Base-by-base conservation (phyloP, 2,888 invertebrate genomes). In the Leptinotarsa haldemani region DNA sequence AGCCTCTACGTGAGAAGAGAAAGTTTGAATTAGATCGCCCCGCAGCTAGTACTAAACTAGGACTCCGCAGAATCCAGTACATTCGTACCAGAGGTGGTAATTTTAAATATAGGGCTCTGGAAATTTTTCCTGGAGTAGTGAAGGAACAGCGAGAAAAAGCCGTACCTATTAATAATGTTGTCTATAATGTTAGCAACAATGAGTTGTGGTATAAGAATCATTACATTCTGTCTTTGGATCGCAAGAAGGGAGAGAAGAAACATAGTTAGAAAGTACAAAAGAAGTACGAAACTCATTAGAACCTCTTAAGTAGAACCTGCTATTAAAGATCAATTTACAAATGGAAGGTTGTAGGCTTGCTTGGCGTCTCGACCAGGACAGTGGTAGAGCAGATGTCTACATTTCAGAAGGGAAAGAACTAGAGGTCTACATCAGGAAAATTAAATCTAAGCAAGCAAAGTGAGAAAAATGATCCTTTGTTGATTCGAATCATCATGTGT, bases 21-120 rank as follows among this genome's bases (percentile, higher is more conserved):
- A 99, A 99, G 94, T 99, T 97, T 88, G 99, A 99, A 90, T 94
- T 99, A 88, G 99, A 99, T 84, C 95, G 99, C 82, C 99, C 99
- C 81, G 95, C 99, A 83, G 98, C 99, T 84, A 98, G 98, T 89
- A 99, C 99, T 79, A 99, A 98, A 94, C 94, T 99, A 88, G 99
- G 98, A 79, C 88, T 94, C 56, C 93, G 94, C 84, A 94, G 99
- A 84, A 95, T 99, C 83, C 99, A 99, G 88, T 92, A 93, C 83
- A 97, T 99, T 77, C 94, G 99, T 82, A 97, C 97, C 63, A 94
- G 99, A 83, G 99, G 99, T 87, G 99, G 99, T 63, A 98, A 98
- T 88, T 91, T 92, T 80, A n/a, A n/a, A n/a, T n/a, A n/a, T n/a
- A n/a, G n/a, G n/a, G n/a, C n/a, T n/a, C n/a, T n/a, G 99, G 99